Base-by-base conservation (phyloP, 2,797 vertebrate genomes). In the Tenualosa thibaudeaui region DNA sequence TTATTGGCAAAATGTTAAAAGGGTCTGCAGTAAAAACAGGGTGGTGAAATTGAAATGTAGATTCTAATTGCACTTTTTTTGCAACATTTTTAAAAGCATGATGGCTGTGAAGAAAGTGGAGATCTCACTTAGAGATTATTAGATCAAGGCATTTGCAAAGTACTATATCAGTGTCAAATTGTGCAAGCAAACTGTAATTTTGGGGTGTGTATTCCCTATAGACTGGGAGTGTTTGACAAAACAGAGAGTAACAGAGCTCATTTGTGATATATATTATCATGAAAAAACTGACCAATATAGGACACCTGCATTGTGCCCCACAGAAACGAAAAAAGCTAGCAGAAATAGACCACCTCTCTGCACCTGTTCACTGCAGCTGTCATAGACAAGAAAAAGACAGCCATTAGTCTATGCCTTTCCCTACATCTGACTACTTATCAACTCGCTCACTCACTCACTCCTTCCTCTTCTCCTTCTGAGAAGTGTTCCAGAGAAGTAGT, bases 401-500 rank as follows among this genome's bases (percentile, higher is more conserved):
- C 6, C 68, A 43, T 75, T 31, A 71, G 10, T 5, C 26, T 3
- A 17, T 40, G 31, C 31, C 31, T 19, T 75, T 75, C 31, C 6
- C 31, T 75, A 75, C 17, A 40, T 75, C 17, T 43, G 68, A 40
- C 31, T 12, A 51, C 50, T 51, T 51, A 51, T 51, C 9, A 9
- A 9, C 50, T 78, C 40, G 8, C 71, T 78, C 17, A 62, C 81
- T 78, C 40, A 22, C 71, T 78, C 17, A 62, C 81, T 81, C 81
- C 17, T 62, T 85, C 26, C 15, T 24, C 83, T 9, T 60, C 58
- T 37, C 49, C 50, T 81, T 68, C 62, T 84, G 31, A 83, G 81
- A 46, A 78, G 19, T 78, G 71, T 22, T 78, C 37, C 40, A 78
- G 17, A 53, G 81, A 51, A 31, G 15, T 54, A 43, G 5, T 43